Percentiles rank a stretch among this genome's conserved stretches.
Evolutionary conservation across 2,888 invertebrate species (phyloP).

Genomic region (Hypercompe scribonia): DNA sequence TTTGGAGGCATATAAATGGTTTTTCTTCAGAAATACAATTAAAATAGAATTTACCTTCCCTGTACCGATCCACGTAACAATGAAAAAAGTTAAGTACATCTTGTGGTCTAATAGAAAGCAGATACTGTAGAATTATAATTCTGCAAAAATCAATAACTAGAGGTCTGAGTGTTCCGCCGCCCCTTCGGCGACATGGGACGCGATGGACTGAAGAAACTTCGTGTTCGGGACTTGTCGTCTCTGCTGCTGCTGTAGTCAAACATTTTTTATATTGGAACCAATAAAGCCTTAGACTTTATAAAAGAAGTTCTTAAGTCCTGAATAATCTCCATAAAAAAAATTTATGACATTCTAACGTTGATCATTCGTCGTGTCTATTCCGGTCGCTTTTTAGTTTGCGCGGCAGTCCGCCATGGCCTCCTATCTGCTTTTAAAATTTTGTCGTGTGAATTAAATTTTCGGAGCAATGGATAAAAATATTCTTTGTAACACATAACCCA

Average conservation of each 20-base stretch:
- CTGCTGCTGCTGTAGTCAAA: slow-evolving; percentile 26
- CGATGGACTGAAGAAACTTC: slow-evolving; percentile 43
- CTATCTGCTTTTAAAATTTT: background rate
- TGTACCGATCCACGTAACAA: background rate
- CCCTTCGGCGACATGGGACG: slow-evolving; percentile 69
- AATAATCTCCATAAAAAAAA: too few species aligned
- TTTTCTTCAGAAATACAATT: too few species aligned
- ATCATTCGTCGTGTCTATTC: too few species aligned
- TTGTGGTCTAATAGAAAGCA: background rate
- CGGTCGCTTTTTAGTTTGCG: background rate
- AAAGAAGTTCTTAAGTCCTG: too few species aligned
- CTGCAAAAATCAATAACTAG: slow-evolving; percentile 47
- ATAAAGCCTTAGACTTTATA: background rate
- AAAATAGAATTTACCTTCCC: background rate
- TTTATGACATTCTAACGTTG: too few species aligned
- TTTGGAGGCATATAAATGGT: too few species aligned
- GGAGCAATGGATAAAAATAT: background rate
- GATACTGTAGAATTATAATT: background rate
- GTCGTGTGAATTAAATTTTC: background rate
- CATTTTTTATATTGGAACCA: background rate
- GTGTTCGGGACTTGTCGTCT: slow-evolving; percentile 39
- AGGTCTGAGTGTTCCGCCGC: slow-evolving; percentile 51
- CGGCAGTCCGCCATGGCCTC: background rate
- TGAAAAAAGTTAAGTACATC: background rate
- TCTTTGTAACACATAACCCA: too few species aligned